These are phyloP conservation scores for Eremobia ochroleuca DNA, from an alignment of 2,888 invertebrate species.

Conservation along the genomic window DNA sequence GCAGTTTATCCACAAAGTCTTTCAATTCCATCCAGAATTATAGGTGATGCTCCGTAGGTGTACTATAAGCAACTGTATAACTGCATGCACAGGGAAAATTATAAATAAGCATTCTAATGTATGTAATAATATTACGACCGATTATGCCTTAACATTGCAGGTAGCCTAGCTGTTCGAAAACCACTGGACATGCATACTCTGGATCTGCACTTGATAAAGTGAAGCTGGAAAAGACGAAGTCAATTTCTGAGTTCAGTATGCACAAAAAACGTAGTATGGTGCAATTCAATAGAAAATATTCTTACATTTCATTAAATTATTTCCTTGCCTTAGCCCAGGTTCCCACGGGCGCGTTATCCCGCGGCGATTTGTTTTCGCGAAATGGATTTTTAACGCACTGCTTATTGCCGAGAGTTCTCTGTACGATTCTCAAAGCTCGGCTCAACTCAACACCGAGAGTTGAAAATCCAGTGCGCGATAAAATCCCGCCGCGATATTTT, in stretches of 20 bases:
- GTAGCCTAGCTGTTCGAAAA: not conserved
- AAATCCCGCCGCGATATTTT: not conserved
- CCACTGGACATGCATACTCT: not conserved
- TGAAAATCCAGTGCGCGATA: not conserved
- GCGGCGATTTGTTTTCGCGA: not conserved
- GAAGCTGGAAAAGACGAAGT: not conserved
- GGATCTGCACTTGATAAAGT: not conserved
- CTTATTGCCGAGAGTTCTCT: no score
- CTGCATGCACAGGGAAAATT: slow-evolving; percentile 26
- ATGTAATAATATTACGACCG: not conserved
- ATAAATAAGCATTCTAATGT: not conserved
- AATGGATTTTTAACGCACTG: no score
- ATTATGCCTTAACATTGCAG: not conserved
- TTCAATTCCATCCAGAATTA: not conserved
- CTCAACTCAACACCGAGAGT: not conserved
- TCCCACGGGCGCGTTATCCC: not conserved
- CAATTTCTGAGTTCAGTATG: not conserved
- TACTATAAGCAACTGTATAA: not conserved
- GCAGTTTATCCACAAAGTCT: not conserved
- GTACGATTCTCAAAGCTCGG: not conserved
- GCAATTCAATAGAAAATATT: not conserved
- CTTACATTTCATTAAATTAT: not conserved
- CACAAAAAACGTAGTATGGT: not conserved
- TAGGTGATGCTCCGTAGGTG: not conserved
- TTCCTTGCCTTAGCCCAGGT: not conserved